Percentiles rank a stretch among this genome's conserved stretches.
Evolutionary conservation across 2,113 vertebrate species (phyloP).

Genomic region (Ictalurus punctatus): DNA sequence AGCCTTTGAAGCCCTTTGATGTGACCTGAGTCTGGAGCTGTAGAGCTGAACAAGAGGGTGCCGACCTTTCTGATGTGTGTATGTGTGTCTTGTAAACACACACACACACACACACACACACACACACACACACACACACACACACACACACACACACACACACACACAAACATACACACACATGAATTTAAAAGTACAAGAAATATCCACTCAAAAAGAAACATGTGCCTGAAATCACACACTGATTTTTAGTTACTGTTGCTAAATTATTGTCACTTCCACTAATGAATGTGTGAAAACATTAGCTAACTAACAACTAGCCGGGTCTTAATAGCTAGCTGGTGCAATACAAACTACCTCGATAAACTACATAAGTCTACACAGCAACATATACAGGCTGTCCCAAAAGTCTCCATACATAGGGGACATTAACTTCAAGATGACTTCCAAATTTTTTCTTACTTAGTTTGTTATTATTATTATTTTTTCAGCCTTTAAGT

Average conservation of each 20-base stretch:
- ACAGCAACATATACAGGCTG: background rate
- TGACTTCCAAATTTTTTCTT: too few relatives aligned
- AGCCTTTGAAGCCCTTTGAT: slow-evolving; percentile 57
- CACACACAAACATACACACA: slow-evolving; percentile 4
- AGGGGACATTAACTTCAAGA: too few relatives aligned
- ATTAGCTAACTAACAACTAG: background rate
- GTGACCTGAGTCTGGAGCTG: slow-evolving; percentile 43
- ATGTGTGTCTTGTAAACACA: background rate
- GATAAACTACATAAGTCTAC: background rate
- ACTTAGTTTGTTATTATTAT: too few relatives aligned
- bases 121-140: slow-evolving; percentile 39
- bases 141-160: slow-evolving; percentile 25
- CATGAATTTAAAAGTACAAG: slow-evolving; percentile 10
- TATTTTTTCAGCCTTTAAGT: too few relatives aligned
- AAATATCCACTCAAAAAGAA: background rate
- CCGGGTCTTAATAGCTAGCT: background rate
- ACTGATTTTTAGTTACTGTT: too few relatives aligned
- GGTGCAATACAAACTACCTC: background rate
- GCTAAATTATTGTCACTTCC: background rate
- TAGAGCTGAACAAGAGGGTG: slow-evolving; percentile 34
- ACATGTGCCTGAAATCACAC: background rate
- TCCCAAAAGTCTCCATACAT: too few relatives aligned
- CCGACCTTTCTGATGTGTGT: slow-evolving; percentile 47
- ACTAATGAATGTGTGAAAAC: background rate
- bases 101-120: slow-evolving; percentile 40